Evolutionary conservation across 1,140 invertebrate species (phyloP).

Genomic region (Zaprionus vittiger): DNA sequence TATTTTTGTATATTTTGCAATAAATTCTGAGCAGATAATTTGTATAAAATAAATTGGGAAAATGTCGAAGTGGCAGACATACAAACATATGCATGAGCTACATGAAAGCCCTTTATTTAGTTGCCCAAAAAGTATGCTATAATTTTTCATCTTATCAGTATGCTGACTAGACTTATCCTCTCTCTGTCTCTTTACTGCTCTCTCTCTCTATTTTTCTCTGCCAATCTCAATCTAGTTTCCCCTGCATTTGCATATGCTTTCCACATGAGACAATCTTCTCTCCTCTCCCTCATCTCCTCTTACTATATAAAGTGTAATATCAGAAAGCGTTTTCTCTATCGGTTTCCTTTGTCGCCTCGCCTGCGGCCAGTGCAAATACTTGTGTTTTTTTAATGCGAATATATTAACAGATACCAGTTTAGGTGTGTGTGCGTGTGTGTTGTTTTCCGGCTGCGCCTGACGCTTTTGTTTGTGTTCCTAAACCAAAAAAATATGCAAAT

Average conservation of each 20-base stretch:
- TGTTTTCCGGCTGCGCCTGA: not conserved
- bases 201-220: not conserved
- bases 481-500: slow-evolving; percentile 55
- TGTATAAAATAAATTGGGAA: no score
- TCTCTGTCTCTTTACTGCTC: not conserved
- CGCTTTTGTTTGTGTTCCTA: slow-evolving; percentile 44
- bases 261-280: not conserved
- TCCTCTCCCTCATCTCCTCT: not conserved
- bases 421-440: not conserved
- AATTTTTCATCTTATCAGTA: not conserved
- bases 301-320: slow-evolving; percentile 1
- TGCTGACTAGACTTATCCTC: not conserved
- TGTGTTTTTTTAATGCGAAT: slow-evolving; percentile 35
- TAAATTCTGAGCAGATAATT: no score
- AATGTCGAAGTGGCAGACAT: no score
- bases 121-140: slow-evolving; percentile 6
- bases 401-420: slow-evolving; percentile 53
- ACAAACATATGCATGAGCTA: not conserved
- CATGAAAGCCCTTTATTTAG: not conserved
- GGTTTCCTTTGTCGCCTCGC: slow-evolving; percentile 15
- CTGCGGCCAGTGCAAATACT: slow-evolving; percentile 52
- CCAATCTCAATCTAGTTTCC: not conserved
- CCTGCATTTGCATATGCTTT: not conserved
- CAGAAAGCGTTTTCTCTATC: slow-evolving; percentile 7
- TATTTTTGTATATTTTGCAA: no score